Base-by-base conservation (phyloP, 2,888 invertebrate genomes). In the Trissolcus japonicus region DNA sequence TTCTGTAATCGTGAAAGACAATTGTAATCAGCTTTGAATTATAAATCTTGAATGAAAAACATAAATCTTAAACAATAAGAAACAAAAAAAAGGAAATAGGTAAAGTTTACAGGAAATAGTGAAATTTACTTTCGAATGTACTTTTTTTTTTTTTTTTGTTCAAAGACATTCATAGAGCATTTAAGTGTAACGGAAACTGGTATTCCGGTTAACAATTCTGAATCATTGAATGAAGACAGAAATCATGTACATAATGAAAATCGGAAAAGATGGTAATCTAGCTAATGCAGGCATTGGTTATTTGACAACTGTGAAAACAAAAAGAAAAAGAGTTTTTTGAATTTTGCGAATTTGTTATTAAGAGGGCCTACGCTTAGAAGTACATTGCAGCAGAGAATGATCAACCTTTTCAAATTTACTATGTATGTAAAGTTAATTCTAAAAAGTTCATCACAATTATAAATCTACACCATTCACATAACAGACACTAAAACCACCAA, bases 221-320 rank as follows among this genome's bases (percentile, higher is more conserved):
- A 56, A 48, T 41, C 53, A 43, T 62, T 65, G 48, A 65, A 53
- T 19, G 51, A 35, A 55, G 46, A 63, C 25, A 54, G 46, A n/a
- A 48, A 55, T 46, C 48, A 29, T 63, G 63, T 63, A 63, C 48
- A 63, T 43, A 46, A 57, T 51, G n/a, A 53, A 57, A 66, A 14
- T 56, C 50, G n/a, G n/a, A 46, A 46, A 50, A 19, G 50, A 7
- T 19, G 56, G 43, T 14, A 51, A 65, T 21, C 16, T 57, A 66
- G 66, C 67, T 68, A 19, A 68, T 68, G 67, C 67, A 68, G 67
- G 67, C 67, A 68, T 68, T 68, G 67, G 67, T 60, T 68, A 68
- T 54, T 35, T 14, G 46, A 68, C 29, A 19, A 35, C 11, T 35
- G 35, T 66, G 50, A 50, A n/a, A 53, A 17, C 40, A 54, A 68